Conservation (phyloP, 35 echinoderm and acorn worm genomes). For the Ophiothrix spiculata region DNA sequence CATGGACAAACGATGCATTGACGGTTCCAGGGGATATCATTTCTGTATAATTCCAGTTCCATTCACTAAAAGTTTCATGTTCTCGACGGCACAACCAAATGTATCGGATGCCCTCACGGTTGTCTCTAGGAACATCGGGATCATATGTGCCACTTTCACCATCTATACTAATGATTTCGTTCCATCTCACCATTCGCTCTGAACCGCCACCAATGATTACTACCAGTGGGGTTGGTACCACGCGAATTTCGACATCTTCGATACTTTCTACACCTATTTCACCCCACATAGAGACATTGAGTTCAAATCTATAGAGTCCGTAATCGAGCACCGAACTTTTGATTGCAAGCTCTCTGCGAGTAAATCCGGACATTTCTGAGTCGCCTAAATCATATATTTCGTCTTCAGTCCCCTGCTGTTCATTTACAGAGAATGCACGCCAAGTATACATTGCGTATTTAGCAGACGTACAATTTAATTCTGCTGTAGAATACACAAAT, state of each 20-base stretch:
- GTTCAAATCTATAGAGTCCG: slow-evolving; percentile 71
- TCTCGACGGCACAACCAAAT: slow-evolving; percentile 84
- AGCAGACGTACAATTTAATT: slow-evolving; percentile 79
- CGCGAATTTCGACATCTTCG: slow-evolving; percentile 54
- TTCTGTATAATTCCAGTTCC: slow-evolving; percentile 75
- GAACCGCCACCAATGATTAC: slow-evolving; percentile 65
- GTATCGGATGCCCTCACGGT: slow-evolving; percentile 62
- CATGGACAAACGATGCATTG: slow-evolving; percentile 51
- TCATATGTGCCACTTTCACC: slow-evolving; percentile 58
- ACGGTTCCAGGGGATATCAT: slow-evolving; percentile 25
- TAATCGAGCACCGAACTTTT: slow-evolving; percentile 65
- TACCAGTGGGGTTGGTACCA: slow-evolving; percentile 70
- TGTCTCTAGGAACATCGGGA: slow-evolving; percentile 60
- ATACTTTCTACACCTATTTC: slow-evolving; percentile 69
- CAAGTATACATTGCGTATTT: slow-evolving; percentile 84
- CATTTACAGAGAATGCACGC: slow-evolving; percentile 46
- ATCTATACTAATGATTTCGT: slow-evolving; percentile 61
- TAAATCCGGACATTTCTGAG: slow-evolving; percentile 65
- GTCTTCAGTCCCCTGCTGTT: slow-evolving; percentile 6
- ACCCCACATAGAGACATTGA: slow-evolving; percentile 88
- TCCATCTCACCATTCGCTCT: slow-evolving; percentile 67
- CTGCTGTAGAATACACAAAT: slow-evolving; percentile 57
- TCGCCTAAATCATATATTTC: slow-evolving; percentile 78
- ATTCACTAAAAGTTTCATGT: slow-evolving; percentile 73
- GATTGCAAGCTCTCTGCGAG: slow-evolving; percentile 65